Conservation (phyloP, 1,140 invertebrate genomes). For the Pseudachorutes palmiensis region DNA sequence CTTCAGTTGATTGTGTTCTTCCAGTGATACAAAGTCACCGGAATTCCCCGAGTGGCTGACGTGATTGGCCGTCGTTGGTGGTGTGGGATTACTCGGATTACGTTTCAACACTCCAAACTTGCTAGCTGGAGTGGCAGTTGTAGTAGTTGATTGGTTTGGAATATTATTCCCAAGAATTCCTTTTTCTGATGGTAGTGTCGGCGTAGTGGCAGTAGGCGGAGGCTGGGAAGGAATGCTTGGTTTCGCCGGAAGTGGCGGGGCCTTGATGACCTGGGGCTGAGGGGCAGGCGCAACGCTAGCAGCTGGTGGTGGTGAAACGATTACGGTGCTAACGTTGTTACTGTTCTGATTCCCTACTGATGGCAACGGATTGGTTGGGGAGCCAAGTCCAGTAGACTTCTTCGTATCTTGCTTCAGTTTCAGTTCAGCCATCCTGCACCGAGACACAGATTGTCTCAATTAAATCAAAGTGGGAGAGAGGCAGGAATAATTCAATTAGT, state of each 20-base stretch:
- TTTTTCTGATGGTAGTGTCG: background rate
- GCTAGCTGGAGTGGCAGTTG: background rate
- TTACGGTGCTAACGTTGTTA: constrained; percentile 8
- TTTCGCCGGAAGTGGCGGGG: constrained; percentile 37
- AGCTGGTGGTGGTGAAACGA: background rate
- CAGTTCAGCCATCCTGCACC: constrained; percentile 35
- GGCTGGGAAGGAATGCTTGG: constrained; percentile 12
- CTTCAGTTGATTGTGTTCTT: constrained; percentile 30
- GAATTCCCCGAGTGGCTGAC: background rate
- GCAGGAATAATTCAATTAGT: no score
- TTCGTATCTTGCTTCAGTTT: constrained; percentile 35
- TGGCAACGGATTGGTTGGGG: constrained; percentile 2
- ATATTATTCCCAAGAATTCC: background rate
- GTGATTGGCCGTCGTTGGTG: background rate
- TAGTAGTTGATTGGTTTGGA: background rate
- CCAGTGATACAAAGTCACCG: constrained; percentile 24
- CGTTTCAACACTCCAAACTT: constrained; percentile 8
- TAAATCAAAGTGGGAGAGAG: background rate
- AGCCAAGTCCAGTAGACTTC: constrained; percentile 5
- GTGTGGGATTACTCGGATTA: constrained; percentile 2
- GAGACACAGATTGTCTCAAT: background rate
- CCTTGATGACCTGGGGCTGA: constrained; percentile 16
- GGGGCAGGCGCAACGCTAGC: constrained; percentile 1
- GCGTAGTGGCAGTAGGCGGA: constrained; percentile 5
- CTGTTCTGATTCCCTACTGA: background rate